These are phyloP conservation scores for Griposia aprilina DNA, from an alignment of 2,888 invertebrate species.

Conservation along the genomic window DNA sequence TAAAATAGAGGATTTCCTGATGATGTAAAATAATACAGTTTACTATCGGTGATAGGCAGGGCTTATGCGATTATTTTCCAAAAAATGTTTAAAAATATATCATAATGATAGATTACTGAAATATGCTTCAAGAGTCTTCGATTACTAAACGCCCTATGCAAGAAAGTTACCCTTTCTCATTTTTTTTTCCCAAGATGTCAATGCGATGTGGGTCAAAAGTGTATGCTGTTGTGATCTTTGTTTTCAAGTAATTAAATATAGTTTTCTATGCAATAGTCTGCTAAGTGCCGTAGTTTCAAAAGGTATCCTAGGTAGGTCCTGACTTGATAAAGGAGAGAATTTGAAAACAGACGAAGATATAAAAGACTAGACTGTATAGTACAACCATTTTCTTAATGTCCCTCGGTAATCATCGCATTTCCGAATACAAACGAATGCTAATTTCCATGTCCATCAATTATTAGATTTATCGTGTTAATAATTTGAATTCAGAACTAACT, in stretches of 20 bases:
- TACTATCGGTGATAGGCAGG: not conserved
- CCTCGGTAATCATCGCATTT: no score
- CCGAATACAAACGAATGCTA: no score
- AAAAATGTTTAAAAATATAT: not conserved
- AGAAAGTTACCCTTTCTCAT: not conserved
- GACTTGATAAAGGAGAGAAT: no score
- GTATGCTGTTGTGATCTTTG: not conserved
- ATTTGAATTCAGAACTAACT: no score
- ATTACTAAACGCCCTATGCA: not conserved
- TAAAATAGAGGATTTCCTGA: not conserved
- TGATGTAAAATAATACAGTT: not conserved
- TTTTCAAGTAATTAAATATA: not conserved
- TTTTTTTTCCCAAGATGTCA: not conserved
- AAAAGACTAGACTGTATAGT: not conserved
- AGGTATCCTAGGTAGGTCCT: no score
- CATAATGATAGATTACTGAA: not conserved
- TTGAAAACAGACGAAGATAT: not conserved
- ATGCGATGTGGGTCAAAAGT: not conserved
- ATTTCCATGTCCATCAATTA: no score
- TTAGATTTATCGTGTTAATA: no score
- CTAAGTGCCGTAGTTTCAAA: not conserved
- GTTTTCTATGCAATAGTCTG: not conserved
- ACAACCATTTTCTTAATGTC: no score
- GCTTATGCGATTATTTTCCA: not conserved
- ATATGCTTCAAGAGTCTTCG: not conserved